Conservation (phyloP, 2,888 invertebrate species). For the Pollenia griseotomentosa region DNA sequence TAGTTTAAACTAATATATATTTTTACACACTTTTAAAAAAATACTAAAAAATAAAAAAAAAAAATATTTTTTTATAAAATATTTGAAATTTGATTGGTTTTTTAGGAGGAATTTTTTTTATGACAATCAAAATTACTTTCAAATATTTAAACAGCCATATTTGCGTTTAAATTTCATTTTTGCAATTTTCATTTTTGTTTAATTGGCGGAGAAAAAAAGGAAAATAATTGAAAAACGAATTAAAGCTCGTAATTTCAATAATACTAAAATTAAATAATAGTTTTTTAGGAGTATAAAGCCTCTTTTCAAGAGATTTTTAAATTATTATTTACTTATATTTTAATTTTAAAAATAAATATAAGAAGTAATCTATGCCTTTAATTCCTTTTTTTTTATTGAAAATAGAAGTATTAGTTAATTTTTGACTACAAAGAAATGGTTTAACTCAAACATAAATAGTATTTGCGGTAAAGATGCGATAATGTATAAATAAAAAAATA, state of each 20-base stretch:
- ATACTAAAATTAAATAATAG: conserved; percentile 28
- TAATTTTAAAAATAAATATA: conserved; percentile 6
- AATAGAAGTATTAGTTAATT: neutral
- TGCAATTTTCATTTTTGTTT: conserved; percentile 80
- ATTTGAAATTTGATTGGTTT: conserved; percentile 61
- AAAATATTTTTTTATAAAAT: conserved; percentile 45
- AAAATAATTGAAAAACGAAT: conserved; percentile 31
- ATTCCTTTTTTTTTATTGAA: neutral
- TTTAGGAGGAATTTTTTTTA: conserved; percentile 21
- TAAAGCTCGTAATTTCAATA: conserved; percentile 35
- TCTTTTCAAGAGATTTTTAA: conserved; percentile 3
- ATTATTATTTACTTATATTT: neutral
- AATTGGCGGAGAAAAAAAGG: conserved; percentile 62
- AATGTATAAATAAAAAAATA: conserved; percentile 33
- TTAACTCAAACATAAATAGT: conserved; percentile 26
- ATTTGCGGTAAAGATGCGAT: conserved; percentile 27
- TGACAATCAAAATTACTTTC: conserved; percentile 78
- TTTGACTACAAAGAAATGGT: neutral
- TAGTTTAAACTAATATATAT: conserved; percentile 43
- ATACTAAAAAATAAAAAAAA: conserved; percentile 45
- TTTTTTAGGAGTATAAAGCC: neutral
- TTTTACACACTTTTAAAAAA: conserved; percentile 45
- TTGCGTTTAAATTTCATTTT: conserved; percentile 84
- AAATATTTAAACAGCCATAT: conserved; percentile 84
- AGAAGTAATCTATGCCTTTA: conserved; percentile 5